phyloP scores from a whole-genome alignment of 1,140 invertebrate genomes.

The Drosophila ogumai region DNA sequence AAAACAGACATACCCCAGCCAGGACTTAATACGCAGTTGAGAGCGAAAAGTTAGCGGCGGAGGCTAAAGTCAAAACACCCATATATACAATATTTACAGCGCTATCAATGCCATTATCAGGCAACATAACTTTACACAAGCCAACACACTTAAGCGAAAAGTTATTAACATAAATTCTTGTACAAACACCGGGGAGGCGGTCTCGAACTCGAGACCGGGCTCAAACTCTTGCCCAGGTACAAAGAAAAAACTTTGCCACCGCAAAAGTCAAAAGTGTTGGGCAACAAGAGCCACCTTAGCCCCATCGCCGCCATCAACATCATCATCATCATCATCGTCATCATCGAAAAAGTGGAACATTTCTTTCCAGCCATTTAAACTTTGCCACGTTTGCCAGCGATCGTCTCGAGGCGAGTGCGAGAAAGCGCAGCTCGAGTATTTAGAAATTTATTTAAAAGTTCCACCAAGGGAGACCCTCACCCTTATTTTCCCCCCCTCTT shows the following conservation, averaged over 20 bases:
- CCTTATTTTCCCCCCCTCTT: background rate
- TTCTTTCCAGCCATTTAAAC: slow-evolving; percentile 65
- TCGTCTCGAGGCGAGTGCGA: slow-evolving; percentile 46
- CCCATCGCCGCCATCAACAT: slow-evolving; percentile 27
- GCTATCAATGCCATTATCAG: slow-evolving; percentile 80
- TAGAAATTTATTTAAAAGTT: slow-evolving; percentile 82
- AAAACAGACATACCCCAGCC: background rate
- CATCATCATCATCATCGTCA: slow-evolving; percentile 17
- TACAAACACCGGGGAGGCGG: slow-evolving; percentile 54
- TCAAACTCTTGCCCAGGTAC: slow-evolving; percentile 46
- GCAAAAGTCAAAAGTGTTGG: slow-evolving; percentile 79
- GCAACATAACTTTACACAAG: slow-evolving; percentile 57
- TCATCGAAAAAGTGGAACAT: slow-evolving; percentile 53
- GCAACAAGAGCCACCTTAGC: slow-evolving; percentile 26
- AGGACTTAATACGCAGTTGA: slow-evolving; percentile 4
- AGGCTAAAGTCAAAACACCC: slow-evolving; percentile 25
- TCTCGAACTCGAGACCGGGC: slow-evolving; percentile 30
- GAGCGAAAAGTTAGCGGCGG: slow-evolving; percentile 14
- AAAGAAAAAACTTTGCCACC: slow-evolving; percentile 63
- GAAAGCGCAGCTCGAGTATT: slow-evolving; percentile 71
- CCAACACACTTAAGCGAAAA: slow-evolving; percentile 56
- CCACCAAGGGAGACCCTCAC: slow-evolving; percentile 8
- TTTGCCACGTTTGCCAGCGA: slow-evolving; percentile 75
- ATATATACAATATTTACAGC: slow-evolving; percentile 69
- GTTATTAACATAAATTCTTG: slow-evolving; percentile 81